phyloP scores from a whole-genome alignment of 1,140 invertebrate species.

The Plutomurus gul region DNA sequence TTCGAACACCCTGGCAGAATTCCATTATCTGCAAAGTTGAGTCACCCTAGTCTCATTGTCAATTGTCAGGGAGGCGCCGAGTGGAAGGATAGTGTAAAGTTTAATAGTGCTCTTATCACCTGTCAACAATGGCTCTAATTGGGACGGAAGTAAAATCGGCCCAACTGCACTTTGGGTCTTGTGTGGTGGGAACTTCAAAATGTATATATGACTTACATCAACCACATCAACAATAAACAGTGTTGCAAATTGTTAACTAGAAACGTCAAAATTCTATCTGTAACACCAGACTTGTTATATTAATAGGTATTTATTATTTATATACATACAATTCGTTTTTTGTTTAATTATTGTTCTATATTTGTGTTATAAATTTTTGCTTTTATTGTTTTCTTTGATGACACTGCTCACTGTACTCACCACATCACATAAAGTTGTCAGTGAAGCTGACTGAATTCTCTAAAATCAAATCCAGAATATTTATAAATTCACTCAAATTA shows the following conservation, averaged over 20 bases:
- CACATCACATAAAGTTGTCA: too few relatives aligned
- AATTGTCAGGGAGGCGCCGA: slow-evolving; percentile 21
- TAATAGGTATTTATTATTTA: neutral
- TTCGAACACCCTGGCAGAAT: slow-evolving; percentile 11
- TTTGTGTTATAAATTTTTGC: neutral
- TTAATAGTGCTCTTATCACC: neutral
- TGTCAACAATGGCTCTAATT: slow-evolving; percentile 14
- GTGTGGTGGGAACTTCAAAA: slow-evolving; percentile 20
- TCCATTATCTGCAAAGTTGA: slow-evolving; percentile 23
- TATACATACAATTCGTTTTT: too few relatives aligned
- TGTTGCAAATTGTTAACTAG: neutral
- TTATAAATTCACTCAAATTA: too few relatives aligned
- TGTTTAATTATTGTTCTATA: neutral
- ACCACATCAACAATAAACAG: slow-evolving; percentile 12
- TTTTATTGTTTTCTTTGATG: neutral
- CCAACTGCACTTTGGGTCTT: slow-evolving; percentile 22
- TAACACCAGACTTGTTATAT: neutral
- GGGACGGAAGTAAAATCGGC: neutral
- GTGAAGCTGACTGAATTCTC: too few relatives aligned
- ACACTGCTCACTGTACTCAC: neutral
- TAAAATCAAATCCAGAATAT: neutral
- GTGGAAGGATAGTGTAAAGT: neutral
- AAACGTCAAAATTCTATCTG: neutral
- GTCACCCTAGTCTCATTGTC: slow-evolving; percentile 8
- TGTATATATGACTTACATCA: neutral